Percentiles rank a stretch among this genome's conserved stretches.
These are phyloP conservation scores for Oligia latruncula DNA, from an alignment of 2,888 invertebrate species.

Conservation along the genomic window DNA sequence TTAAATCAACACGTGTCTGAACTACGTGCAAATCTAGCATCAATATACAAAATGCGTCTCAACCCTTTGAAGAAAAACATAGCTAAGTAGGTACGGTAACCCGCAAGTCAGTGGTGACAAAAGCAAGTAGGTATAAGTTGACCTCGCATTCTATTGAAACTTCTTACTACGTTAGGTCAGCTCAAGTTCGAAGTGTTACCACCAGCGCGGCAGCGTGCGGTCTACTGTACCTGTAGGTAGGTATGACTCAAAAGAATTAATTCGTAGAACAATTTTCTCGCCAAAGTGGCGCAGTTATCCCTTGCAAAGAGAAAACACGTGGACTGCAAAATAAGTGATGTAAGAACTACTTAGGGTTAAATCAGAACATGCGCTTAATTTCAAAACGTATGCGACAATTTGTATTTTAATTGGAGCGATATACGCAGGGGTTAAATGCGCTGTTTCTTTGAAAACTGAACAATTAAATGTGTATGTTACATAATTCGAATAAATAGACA, in stretches of 20 bases:
- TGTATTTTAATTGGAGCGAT: slow-evolving; percentile 32
- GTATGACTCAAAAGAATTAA: slow-evolving; percentile 44
- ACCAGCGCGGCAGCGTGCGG: not conserved
- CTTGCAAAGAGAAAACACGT: slow-evolving; percentile 44
- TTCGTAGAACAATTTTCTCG: slow-evolving; percentile 35
- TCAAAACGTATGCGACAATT: slow-evolving; percentile 32
- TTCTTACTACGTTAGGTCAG: not conserved
- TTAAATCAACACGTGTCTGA: slow-evolving; percentile 31
- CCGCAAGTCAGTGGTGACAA: not conserved
- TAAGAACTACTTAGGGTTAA: slow-evolving; percentile 39
- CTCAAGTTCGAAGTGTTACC: not conserved
- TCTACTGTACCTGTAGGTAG: slow-evolving; percentile 5
- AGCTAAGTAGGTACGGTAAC: not conserved
- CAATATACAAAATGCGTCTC: slow-evolving; percentile 43
- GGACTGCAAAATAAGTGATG: slow-evolving; percentile 57
- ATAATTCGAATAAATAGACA: not conserved
- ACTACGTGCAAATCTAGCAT: slow-evolving; percentile 9
- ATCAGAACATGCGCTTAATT: slow-evolving; percentile 41
- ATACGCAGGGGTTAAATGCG: slow-evolving; percentile 12
- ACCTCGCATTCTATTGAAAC: not conserved
- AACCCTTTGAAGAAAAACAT: slow-evolving; percentile 11
- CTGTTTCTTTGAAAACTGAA: slow-evolving; percentile 19
- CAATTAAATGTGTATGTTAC: slow-evolving; percentile 1
- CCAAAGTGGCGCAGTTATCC: slow-evolving; percentile 55
- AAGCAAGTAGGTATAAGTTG: not conserved